Conservation (phyloP, 2,113 vertebrate genomes). For the Cranoglanis bouderius region DNA sequence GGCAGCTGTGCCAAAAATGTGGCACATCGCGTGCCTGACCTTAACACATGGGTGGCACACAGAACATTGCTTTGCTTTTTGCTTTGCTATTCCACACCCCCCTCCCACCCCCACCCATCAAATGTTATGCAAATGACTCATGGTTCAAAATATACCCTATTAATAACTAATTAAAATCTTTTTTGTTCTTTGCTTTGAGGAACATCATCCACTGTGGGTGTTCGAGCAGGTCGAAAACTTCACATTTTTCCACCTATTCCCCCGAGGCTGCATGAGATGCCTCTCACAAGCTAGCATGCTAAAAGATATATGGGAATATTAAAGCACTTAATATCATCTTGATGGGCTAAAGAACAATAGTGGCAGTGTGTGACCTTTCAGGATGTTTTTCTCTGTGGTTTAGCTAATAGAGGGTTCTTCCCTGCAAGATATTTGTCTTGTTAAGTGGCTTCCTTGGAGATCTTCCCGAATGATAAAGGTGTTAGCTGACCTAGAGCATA, state of each 20-base stretch:
- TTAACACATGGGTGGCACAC: constrained; percentile 59
- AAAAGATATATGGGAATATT: constrained; percentile 64
- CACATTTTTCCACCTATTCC: constrained; percentile 62
- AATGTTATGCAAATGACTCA: constrained; percentile 56
- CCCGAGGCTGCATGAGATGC: constrained; percentile 56
- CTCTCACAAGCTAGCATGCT: constrained; percentile 57
- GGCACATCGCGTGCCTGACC: constrained; percentile 49
- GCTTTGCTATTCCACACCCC: constrained; percentile 27
- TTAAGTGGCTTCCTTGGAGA: constrained; percentile 61
- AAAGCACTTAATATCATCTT: constrained; percentile 59
- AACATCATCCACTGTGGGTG: constrained; percentile 39
- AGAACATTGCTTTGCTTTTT: constrained; percentile 63
- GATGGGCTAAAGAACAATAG: constrained; percentile 56
- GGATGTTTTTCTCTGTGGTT: constrained; percentile 55
- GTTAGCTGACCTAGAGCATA: constrained; percentile 36
- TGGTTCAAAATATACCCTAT: constrained; percentile 47
- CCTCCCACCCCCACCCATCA: not conserved
- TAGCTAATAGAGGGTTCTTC: constrained; percentile 51
- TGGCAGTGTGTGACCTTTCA: constrained; percentile 56
- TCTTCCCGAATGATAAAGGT: constrained; percentile 43
- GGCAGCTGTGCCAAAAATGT: constrained; percentile 63
- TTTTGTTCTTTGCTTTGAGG: constrained; percentile 19
- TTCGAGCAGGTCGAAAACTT: constrained; percentile 20
- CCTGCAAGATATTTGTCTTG: constrained; percentile 55
- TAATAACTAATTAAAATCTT: constrained; percentile 56